Conservation (phyloP, 2,797 vertebrate genomes). For the Myotis daubentonii region DNA sequence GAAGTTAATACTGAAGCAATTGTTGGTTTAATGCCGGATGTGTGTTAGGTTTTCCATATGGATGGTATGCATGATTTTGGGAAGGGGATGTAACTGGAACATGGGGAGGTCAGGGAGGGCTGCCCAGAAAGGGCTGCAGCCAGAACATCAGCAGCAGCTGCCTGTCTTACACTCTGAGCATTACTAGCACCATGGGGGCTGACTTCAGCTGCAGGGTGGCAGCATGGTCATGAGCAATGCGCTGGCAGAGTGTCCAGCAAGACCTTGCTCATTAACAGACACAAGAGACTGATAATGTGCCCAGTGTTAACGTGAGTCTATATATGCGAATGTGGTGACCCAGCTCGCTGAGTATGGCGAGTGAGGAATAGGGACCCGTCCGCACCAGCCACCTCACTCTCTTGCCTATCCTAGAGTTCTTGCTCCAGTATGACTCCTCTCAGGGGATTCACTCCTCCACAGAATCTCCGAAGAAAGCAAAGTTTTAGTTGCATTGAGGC, state of each 20-base stretch:
- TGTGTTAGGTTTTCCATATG: neutral
- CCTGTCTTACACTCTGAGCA: neutral
- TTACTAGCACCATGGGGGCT: neutral
- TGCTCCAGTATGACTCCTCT: neutral
- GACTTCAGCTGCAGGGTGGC: neutral
- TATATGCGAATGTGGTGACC: fast-evolving
- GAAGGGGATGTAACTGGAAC: neutral
- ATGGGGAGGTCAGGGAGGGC: neutral
- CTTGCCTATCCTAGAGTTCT: neutral
- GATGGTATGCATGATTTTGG: neutral
- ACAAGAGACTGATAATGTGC: neutral
- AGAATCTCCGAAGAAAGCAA: neutral
- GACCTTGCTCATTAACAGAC: neutral
- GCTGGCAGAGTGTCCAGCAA: neutral
- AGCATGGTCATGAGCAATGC: neutral
- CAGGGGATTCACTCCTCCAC: neutral
- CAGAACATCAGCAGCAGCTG: neutral
- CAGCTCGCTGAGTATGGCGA: neutral
- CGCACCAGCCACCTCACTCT: neutral
- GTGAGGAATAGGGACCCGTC: no score
- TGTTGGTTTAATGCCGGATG: neutral
- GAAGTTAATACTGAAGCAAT: neutral
- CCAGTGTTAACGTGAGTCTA: fast-evolving
- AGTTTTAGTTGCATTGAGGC: neutral
- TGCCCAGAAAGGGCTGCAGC: neutral